A percentile compares a stretch with the other conserved stretches of the same genome.
phyloP scores from a whole-genome alignment of 30 jellyfish, hydroid and myxozoan species.

The Aurelia sp. region DNA sequence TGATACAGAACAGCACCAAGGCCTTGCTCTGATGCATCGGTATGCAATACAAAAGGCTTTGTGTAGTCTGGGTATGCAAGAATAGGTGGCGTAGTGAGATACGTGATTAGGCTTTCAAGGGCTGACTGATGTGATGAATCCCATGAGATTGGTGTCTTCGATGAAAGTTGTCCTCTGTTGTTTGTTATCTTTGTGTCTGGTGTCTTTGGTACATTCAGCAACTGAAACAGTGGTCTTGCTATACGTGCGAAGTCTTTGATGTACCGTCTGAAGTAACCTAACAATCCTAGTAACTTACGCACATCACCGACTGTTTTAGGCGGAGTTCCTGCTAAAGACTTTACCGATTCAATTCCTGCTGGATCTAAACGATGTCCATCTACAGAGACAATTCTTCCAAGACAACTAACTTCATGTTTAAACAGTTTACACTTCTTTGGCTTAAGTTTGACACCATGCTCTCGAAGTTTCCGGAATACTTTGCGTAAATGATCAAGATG shows the following conservation, averaged over 20 bases:
- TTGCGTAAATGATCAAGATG: slow-evolving; percentile 28
- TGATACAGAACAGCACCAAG: slow-evolving; percentile 63
- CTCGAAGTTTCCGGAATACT: slow-evolving; percentile 11
- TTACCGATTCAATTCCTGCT: slow-evolving; percentile 21
- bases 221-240: slow-evolving; percentile 43
- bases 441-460: no score
- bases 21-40: slow-evolving; percentile 55
- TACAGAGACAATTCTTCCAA: slow-evolving; percentile 8
- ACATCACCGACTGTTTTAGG: slow-evolving; percentile 33
- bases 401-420: no score
- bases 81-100: slow-evolving; percentile 32
- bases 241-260: slow-evolving; percentile 36
- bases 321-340: not conserved
- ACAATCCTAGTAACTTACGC: slow-evolving; percentile 34
- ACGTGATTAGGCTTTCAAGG: not conserved
- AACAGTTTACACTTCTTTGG: no score
- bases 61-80: no score
- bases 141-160: slow-evolving; percentile 26
- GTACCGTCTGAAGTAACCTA: slow-evolving; percentile 40
- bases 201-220: slow-evolving; percentile 30
- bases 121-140: slow-evolving; percentile 1
- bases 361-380: slow-evolving; percentile 13
- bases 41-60: no score
- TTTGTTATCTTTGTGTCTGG: slow-evolving; percentile 9
- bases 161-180: slow-evolving; percentile 17